These are phyloP conservation scores for Parnassius apollo DNA, from an alignment of 2,888 invertebrate species.

Conservation along the genomic window DNA sequence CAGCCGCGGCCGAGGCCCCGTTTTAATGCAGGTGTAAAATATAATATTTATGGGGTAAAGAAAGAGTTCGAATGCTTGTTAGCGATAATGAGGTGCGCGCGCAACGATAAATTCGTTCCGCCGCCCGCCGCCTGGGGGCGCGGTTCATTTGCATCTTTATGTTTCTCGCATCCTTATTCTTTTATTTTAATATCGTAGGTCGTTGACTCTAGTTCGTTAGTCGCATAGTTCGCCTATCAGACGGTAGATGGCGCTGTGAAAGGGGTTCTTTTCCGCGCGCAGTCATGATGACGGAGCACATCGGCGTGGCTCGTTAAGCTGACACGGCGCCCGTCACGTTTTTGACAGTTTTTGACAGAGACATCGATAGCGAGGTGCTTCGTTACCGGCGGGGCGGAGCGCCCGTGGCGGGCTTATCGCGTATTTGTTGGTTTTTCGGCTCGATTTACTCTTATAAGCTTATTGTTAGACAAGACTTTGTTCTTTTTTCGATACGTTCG, in stretches of 20 bases:
- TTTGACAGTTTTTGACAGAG: conserved; percentile 80
- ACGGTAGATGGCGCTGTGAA: conserved; percentile 60
- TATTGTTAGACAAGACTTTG: conserved; percentile 58
- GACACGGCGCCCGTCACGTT: conserved; percentile 77
- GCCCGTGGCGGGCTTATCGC: conserved; percentile 56
- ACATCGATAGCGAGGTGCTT: conserved; percentile 74
- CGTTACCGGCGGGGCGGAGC: conserved; percentile 71
- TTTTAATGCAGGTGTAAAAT: conserved; percentile 75
- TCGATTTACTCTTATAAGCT: conserved; percentile 66
- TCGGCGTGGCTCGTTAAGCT: conserved; percentile 73
- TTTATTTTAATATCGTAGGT: conserved; percentile 36
- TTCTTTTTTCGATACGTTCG: conserved; percentile 55
- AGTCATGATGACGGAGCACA: conserved; percentile 50
- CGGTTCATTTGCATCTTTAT: conserved; percentile 73
- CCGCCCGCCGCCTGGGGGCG: conserved; percentile 68
- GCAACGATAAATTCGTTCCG: conserved; percentile 69
- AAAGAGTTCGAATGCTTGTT: conserved; percentile 76
- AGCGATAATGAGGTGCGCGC: conserved; percentile 76
- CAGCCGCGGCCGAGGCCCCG: conserved; percentile 17
- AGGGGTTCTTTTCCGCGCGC: conserved; percentile 35
- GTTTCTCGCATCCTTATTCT: conserved; percentile 49
- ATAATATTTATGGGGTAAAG: conserved; percentile 76
- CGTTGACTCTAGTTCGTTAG: conserved; percentile 36
- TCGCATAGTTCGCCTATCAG: conserved; percentile 43
- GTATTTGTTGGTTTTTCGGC: conserved; percentile 62